Evolutionary conservation across 2,888 invertebrate species (phyloP).

Genomic region (Drosophila siamana): DNA sequence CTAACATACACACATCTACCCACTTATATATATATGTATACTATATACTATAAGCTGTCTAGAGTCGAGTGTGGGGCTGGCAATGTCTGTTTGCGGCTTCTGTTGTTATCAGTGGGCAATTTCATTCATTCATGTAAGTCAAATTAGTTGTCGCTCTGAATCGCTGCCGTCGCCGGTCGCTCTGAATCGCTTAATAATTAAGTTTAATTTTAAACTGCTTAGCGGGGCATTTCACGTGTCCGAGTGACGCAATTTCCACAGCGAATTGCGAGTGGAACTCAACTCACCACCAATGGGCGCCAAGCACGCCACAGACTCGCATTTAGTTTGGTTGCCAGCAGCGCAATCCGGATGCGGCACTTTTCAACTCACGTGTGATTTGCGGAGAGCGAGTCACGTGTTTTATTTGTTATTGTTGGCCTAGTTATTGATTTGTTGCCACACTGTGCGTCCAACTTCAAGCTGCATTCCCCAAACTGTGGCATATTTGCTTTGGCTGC

Average conservation of each 20-base stretch:
- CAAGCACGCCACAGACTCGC: constrained; percentile 13
- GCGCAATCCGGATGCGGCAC: constrained; percentile 19
- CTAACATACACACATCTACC: background rate
- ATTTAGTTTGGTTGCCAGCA: constrained; percentile 2
- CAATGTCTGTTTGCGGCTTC: constrained; percentile 26
- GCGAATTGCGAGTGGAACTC: constrained; percentile 52
- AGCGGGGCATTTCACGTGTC: constrained; percentile 56
- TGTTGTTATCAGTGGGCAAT: constrained; percentile 59
- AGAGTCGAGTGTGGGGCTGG: too few species aligned
- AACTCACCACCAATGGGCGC: constrained; percentile 29
- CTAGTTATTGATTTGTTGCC: too few species aligned
- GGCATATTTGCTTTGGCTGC: constrained; percentile 21
- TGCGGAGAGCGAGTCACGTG: constrained; percentile 2
- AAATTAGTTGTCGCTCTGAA: constrained; percentile 56
- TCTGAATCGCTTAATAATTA: constrained; percentile 60
- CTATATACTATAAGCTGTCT: constrained; percentile 4
- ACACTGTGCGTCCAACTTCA: too few species aligned
- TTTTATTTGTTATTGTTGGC: too few species aligned
- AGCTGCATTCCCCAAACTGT: too few species aligned
- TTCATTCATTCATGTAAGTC: constrained; percentile 77
- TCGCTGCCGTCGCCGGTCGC: too few species aligned
- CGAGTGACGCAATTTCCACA: constrained; percentile 67
- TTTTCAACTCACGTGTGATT: constrained; percentile 38
- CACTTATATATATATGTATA: too few species aligned
- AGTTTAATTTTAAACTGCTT: constrained; percentile 67